Conservation (phyloP, 2,888 invertebrate genomes). For the Portevinia maculata region DNA sequence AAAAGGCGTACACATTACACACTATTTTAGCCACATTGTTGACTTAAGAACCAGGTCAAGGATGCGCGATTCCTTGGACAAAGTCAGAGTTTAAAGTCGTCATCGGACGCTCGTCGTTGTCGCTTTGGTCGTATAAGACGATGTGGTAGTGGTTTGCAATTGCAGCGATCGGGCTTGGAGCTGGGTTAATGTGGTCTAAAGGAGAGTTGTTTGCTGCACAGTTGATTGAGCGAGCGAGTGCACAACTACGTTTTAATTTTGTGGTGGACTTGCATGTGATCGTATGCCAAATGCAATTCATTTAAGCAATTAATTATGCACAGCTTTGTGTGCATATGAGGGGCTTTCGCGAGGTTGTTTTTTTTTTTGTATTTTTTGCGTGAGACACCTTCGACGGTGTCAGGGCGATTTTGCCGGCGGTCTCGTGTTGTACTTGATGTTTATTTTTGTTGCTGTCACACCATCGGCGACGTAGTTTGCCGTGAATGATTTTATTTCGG, state of each 20-base stretch:
- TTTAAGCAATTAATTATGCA: slow-evolving; percentile 70
- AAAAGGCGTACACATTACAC: slow-evolving; percentile 6
- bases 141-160: slow-evolving; percentile 2
- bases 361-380: slow-evolving; percentile 33
- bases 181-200: slow-evolving; percentile 44
- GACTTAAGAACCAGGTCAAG: slow-evolving; percentile 83
- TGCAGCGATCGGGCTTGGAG: slow-evolving; percentile 32
- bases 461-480: slow-evolving; percentile 39
- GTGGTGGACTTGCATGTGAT: slow-evolving; percentile 52
- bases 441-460: slow-evolving; percentile 50
- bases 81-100: slow-evolving; percentile 75
- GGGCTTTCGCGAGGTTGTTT: not conserved
- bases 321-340: slow-evolving; percentile 31
- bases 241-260: slow-evolving; percentile 49
- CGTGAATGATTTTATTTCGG: slow-evolving; percentile 68
- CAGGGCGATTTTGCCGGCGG: slow-evolving; percentile 72
- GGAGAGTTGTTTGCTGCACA: not conserved
- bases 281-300: slow-evolving; percentile 70
- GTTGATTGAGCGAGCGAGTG: slow-evolving; percentile 34
- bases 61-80: slow-evolving; percentile 79
- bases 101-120: slow-evolving; percentile 32
- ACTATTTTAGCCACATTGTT: slow-evolving; percentile 75
- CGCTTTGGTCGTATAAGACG: not conserved
- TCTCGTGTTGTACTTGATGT: slow-evolving; percentile 73
- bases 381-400: slow-evolving; percentile 72